Conservation (phyloP, 2,113 vertebrate genomes). For the Neoarius graeffei region DNA sequence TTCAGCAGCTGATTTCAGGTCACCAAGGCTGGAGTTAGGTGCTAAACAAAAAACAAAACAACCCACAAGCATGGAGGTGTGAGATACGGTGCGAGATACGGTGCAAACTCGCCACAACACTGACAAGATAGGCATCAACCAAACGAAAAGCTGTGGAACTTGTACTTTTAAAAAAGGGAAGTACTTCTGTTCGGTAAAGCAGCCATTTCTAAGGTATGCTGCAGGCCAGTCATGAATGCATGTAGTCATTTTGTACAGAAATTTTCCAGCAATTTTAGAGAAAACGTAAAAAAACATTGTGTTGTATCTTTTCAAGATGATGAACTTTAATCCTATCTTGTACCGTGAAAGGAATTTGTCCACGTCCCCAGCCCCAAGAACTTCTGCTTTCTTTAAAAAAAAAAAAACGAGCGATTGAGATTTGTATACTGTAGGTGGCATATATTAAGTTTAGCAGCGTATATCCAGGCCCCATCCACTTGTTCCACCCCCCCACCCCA, state of each 20-base stretch:
- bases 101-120: not conserved
- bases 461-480: not conserved
- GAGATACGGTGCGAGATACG: not conserved
- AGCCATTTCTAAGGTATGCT: not conserved
- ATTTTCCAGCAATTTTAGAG: too few species aligned
- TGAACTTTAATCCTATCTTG: not conserved
- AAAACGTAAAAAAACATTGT: not conserved
- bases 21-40: not conserved
- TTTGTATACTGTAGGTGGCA: not conserved
- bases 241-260: not conserved
- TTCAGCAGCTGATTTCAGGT: not conserved
- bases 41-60: not conserved
- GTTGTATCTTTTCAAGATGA: not conserved
- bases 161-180: not conserved
- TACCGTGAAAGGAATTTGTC: not conserved
- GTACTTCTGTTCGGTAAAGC: not conserved
- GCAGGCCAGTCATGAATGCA: not conserved
- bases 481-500: not conserved
- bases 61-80: not conserved
- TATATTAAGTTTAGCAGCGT: not conserved
- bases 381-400: not conserved
- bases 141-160: not conserved
- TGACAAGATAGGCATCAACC: not conserved
- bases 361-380: not conserved
- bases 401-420: not conserved